A percentile compares a stretch with the other conserved stretches of the same genome.
Evolutionary conservation across 2,888 invertebrate genomes (phyloP).

Genomic region (Temnothorax ravouxi): DNA sequence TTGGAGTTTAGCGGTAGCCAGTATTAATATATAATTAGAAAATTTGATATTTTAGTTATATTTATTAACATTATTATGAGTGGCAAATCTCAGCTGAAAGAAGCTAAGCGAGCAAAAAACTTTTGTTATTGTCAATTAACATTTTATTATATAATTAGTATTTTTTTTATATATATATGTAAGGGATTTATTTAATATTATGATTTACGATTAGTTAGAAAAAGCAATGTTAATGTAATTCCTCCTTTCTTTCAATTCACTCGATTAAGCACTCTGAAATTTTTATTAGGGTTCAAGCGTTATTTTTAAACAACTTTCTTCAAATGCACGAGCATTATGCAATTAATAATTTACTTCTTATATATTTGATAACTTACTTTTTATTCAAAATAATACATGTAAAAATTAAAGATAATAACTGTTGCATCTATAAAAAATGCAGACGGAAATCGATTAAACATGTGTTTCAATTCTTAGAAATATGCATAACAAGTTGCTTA

Average conservation of each 20-base stretch:
- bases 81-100: slow-evolving; percentile 18
- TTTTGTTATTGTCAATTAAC: neutral
- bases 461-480: slow-evolving; percentile 6
- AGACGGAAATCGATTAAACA: neutral
- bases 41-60: neutral
- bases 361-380: neutral
- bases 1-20: slow-evolving; percentile 1
- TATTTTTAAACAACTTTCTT: neutral
- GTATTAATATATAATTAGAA: slow-evolving; percentile 7
- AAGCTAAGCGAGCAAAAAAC: slow-evolving; percentile 5
- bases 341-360: slow-evolving; percentile 9
- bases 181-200: neutral
- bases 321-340: neutral
- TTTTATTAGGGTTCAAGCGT: neutral
- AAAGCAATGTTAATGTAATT: neutral
- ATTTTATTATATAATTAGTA: neutral
- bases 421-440: neutral
- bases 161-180: slow-evolving; percentile 7
- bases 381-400: neutral
- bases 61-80: neutral
- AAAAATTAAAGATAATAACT: neutral
- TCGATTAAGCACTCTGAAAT: neutral
- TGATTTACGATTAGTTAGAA: neutral
- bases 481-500: neutral
- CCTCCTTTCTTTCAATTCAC: neutral